Evolutionary conservation across 1,140 invertebrate species (phyloP).

Genomic region (Leucophenga varia): DNA sequence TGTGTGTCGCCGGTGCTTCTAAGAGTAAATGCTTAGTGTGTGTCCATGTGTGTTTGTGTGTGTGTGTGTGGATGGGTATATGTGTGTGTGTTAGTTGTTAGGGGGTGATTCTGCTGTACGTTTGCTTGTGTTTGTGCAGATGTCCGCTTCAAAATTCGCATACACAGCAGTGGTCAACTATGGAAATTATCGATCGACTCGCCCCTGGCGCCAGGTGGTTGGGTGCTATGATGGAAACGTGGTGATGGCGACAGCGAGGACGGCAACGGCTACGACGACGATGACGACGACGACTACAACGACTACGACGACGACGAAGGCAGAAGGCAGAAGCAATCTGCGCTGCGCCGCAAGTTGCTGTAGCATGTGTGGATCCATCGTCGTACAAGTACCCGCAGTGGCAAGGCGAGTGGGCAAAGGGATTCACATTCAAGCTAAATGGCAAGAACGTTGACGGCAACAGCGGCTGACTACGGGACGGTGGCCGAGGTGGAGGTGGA

Average conservation of each 20-base stretch:
- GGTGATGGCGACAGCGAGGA: too few species aligned
- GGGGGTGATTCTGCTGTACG: constrained; percentile 39
- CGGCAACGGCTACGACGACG: constrained; percentile 17
- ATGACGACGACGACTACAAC: constrained; percentile 20
- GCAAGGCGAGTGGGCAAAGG: constrained; percentile 20
- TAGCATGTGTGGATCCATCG: constrained; percentile 29
- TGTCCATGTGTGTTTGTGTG: constrained; percentile 15
- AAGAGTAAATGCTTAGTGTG: constrained; percentile 35
- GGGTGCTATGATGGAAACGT: constrained; percentile 49
- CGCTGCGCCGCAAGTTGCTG: constrained; percentile 37
- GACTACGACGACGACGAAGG: constrained; percentile 28
- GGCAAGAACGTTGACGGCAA: constrained; percentile 41
- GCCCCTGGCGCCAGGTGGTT: constrained; percentile 54
- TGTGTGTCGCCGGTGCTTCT: constrained; percentile 36
- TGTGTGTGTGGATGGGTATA: constrained; percentile 12
- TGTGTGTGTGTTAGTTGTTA: constrained; percentile 23
- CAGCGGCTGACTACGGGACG: too few species aligned
- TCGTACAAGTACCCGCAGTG: constrained; percentile 22
- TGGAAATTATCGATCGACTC: constrained; percentile 56
- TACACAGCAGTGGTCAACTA: constrained; percentile 56
- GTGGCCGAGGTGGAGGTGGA: too few species aligned
- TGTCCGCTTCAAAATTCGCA: constrained; percentile 56
- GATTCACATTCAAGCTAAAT: constrained; percentile 44
- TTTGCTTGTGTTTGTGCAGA: constrained; percentile 45
- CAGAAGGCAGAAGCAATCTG: constrained; percentile 49